phyloP scores from a whole-genome alignment of 2,888 invertebrate species.

The Disparrhopalites patrizii region DNA sequence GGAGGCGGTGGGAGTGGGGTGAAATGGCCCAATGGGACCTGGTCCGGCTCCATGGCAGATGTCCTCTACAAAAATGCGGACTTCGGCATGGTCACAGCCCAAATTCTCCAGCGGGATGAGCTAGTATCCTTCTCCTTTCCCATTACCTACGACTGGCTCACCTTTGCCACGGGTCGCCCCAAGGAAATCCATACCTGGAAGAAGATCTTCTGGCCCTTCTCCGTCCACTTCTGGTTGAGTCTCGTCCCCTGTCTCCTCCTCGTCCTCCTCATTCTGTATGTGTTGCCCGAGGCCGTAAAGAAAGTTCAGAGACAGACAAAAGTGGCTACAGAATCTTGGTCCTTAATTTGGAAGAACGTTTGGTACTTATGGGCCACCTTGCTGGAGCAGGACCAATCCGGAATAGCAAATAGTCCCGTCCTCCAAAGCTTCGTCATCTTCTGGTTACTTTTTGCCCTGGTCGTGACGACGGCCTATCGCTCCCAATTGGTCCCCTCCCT shows the following conservation, averaged over 20 bases:
- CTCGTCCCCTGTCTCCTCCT: slow-evolving; percentile 1
- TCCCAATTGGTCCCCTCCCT: slow-evolving; percentile 38
- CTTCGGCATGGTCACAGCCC: slow-evolving; percentile 37
- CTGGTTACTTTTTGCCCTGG: slow-evolving; percentile 35
- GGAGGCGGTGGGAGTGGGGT: slow-evolving; percentile 39
- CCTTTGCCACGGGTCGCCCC: slow-evolving; percentile 38
- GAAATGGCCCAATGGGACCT: slow-evolving; percentile 26
- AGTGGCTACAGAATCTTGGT: too few species aligned
- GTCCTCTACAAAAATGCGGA: slow-evolving; percentile 32
- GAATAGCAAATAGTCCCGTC: slow-evolving; percentile 11
- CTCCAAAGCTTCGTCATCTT: slow-evolving; percentile 26
- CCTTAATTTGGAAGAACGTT: not conserved
- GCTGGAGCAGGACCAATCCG: slow-evolving; percentile 31
- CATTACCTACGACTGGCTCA: slow-evolving; percentile 39
- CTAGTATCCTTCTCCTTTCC: slow-evolving; percentile 35
- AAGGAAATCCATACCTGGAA: slow-evolving; percentile 34
- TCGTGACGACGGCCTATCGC: slow-evolving; percentile 35
- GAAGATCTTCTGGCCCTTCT: slow-evolving; percentile 35
- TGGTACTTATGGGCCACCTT: slow-evolving; percentile 31
- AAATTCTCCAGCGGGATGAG: slow-evolving; percentile 26
- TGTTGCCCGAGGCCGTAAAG: not conserved
- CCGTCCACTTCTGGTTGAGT: slow-evolving; percentile 28
- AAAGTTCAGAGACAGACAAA: not conserved
- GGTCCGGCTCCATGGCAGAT: slow-evolving; percentile 40
- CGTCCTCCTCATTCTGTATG: not conserved